Percentiles rank a stretch among this genome's conserved stretches.
Evolutionary conservation across 2,888 invertebrate genomes (phyloP).

Genomic region (Latheticus oryzae): DNA sequence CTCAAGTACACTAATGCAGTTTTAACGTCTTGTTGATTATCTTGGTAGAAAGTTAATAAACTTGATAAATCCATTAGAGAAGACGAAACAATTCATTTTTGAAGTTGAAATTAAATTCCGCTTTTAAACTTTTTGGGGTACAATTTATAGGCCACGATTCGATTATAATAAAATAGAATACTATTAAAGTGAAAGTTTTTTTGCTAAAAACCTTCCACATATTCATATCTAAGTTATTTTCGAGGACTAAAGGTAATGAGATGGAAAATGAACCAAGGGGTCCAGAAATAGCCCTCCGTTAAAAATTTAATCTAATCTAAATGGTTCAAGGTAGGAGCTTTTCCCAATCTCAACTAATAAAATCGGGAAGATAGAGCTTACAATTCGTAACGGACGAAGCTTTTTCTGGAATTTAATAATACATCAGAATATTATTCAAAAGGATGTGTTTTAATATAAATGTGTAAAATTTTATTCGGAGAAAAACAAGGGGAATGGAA

Average conservation of each 20-base stretch:
- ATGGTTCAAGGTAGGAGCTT: conserved; percentile 16
- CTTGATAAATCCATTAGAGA: conserved; percentile 30
- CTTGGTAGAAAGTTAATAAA: conserved; percentile 23
- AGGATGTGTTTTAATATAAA: no score
- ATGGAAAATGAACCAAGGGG: conserved; percentile 28
- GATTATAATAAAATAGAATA: conserved; percentile 7
- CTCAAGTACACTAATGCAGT: conserved; percentile 24
- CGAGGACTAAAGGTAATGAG: conserved; percentile 25
- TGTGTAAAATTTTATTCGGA: no score
- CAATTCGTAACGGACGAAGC: neutral
- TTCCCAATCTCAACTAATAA: conserved; percentile 12
- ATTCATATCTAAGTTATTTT: no score
- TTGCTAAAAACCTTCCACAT: conserved; percentile 8
- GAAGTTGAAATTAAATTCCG: conserved; percentile 12
- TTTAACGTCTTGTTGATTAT: conserved; percentile 33
- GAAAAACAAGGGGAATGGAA: no score
- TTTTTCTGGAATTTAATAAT: conserved; percentile 4
- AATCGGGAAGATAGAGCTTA: conserved; percentile 10
- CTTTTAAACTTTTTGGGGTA: neutral
- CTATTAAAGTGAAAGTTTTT: no score
- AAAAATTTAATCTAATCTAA: conserved; percentile 38
- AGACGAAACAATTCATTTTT: conserved; percentile 24
- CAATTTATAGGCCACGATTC: conserved; percentile 11
- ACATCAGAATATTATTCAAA: no score
- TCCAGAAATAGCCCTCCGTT: conserved; percentile 26